A percentile compares a stretch with the other conserved stretches of the same genome.
Conservation (phyloP, 2,888 invertebrate species). For the Pristionchus mayeri region DNA sequence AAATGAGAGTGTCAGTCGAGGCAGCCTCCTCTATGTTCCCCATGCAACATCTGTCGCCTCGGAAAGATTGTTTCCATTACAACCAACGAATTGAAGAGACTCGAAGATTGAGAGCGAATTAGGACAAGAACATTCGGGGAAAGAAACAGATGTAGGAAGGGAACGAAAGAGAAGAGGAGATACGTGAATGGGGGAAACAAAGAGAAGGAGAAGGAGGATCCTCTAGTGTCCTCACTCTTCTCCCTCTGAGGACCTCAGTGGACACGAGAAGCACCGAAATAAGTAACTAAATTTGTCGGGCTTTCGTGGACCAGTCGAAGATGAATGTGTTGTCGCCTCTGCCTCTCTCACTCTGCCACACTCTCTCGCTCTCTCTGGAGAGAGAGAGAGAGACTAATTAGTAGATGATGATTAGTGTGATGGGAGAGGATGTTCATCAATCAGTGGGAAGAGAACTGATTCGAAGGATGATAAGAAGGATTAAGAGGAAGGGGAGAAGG, state of each 20-base stretch:
- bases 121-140: conserved; percentile 25
- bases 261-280: not conserved
- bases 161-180: too few relatives aligned
- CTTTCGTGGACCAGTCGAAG: not conserved
- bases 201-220: not conserved
- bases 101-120: conserved; percentile 29
- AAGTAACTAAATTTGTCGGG: conserved; percentile 19
- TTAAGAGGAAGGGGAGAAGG: not conserved
- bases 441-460: not conserved
- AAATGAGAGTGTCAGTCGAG: not conserved
- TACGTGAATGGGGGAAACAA: conserved; percentile 13
- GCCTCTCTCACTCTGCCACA: not conserved
- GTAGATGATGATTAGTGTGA: not conserved
- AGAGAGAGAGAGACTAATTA: conserved; percentile 11
- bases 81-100: conserved; percentile 29
- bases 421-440: conserved; percentile 6
- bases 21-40: conserved; percentile 33
- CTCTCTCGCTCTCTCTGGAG: conserved; percentile 9
- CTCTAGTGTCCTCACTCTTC: not conserved
- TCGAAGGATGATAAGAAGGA: not conserved
- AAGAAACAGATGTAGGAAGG: conserved; percentile 6
- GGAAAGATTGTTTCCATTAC: not conserved
- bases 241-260: not conserved
- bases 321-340: conserved; percentile 22
- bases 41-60: conserved; percentile 6